A percentile compares a stretch with the other conserved stretches of the same genome.
phyloP scores from a whole-genome alignment of 2,888 invertebrate genomes.

The Xestoiulus laeticollis region DNA sequence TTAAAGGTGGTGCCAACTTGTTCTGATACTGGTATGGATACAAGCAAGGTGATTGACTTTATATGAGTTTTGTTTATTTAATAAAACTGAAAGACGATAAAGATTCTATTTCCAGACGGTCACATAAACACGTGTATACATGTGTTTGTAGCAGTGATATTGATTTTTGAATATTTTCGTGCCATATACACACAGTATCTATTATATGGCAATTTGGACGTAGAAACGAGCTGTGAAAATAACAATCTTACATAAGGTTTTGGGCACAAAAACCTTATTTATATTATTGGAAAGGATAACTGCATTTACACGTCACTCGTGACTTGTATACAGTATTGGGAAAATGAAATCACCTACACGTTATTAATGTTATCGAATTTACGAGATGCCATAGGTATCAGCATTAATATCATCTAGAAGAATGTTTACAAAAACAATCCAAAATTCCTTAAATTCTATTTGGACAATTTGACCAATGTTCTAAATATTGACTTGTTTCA shows the following conservation, averaged over 20 bases:
- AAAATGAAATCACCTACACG: background rate
- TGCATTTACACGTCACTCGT: background rate
- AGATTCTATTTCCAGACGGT: background rate
- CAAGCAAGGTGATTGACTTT: background rate
- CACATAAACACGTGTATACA: background rate
- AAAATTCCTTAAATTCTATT: too few relatives aligned
- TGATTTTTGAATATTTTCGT: background rate
- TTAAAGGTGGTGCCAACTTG: background rate
- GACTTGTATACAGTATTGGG: background rate
- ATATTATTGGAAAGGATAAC: conserved; percentile 1
- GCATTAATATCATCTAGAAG: too few relatives aligned
- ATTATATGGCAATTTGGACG: background rate
- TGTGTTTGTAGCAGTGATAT: background rate
- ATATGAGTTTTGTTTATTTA: background rate
- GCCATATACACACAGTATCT: background rate
- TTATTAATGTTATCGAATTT: background rate
- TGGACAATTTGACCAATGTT: too few relatives aligned
- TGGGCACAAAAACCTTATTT: background rate
- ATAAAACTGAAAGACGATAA: background rate
- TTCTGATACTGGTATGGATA: background rate
- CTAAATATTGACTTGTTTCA: too few relatives aligned
- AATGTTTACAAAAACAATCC: too few relatives aligned
- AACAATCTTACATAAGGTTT: background rate
- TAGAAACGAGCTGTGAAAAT: background rate
- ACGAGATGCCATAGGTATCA: background rate